These are phyloP conservation scores for Cricetomys ansorgei DNA, from an alignment of 2,113 vertebrate genomes.

Conservation along the genomic window DNA sequence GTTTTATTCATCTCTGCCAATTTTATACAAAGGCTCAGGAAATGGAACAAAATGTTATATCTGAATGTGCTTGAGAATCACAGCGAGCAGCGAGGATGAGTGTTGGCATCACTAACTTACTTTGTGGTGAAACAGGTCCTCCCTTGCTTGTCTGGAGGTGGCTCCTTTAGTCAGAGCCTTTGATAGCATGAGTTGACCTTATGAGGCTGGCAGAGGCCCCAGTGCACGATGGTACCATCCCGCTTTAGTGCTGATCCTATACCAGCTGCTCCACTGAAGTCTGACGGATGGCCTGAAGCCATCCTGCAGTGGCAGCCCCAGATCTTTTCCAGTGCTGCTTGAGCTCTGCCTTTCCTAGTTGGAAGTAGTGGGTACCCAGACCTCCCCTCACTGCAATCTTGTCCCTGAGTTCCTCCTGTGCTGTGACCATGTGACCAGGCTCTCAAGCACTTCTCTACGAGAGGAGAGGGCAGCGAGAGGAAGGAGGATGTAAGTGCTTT, in stretches of 20 bases:
- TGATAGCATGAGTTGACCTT: neutral
- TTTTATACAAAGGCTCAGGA: neutral
- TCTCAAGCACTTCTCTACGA: neutral
- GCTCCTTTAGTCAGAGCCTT: neutral
- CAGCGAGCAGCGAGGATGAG: neutral
- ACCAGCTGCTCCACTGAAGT: neutral
- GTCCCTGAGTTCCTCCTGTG: neutral
- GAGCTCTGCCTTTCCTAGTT: neutral
- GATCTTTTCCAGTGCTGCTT: neutral
- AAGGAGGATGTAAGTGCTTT: neutral
- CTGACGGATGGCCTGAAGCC: neutral
- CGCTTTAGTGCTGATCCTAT: neutral
- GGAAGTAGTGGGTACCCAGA: no score
- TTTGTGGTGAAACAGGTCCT: neutral
- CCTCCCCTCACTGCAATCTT: neutral
- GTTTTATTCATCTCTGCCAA: slow-evolving; percentile 7
- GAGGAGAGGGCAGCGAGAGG: neutral
- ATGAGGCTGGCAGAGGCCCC: neutral
- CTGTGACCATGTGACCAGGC: neutral
- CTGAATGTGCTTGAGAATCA: neutral
- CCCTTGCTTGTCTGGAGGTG: neutral
- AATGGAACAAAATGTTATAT: slow-evolving; percentile 2
- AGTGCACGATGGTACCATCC: no score
- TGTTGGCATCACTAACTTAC: neutral
- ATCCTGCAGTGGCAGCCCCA: neutral